Conservation (phyloP, 2,888 invertebrate species). For the Pristionchus japonicus region DNA sequence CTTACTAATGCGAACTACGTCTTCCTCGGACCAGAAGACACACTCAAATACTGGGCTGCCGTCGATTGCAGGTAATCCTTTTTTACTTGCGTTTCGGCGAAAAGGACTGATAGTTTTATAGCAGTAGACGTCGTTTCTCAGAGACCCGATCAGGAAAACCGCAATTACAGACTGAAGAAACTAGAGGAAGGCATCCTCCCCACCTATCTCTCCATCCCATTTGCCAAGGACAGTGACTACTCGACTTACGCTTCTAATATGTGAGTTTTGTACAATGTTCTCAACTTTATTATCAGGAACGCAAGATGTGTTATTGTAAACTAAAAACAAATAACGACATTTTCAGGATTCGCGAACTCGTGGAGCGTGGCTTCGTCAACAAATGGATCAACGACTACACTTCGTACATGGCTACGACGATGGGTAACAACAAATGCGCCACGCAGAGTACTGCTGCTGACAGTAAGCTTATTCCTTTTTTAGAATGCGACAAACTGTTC, state of each 20-base stretch:
- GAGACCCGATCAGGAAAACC: too few relatives aligned
- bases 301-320: neutral
- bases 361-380: slow-evolving; percentile 67
- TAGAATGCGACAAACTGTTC: too few relatives aligned
- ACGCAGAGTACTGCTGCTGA: slow-evolving; percentile 52
- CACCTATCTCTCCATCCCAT: slow-evolving; percentile 63
- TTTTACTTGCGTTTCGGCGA: neutral
- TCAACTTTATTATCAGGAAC: neutral
- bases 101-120: neutral
- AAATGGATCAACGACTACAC: slow-evolving; percentile 70
- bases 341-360: slow-evolving; percentile 64
- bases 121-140: too few relatives aligned
- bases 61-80: slow-evolving; percentile 56
- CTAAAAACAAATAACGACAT: neutral
- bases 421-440: slow-evolving; percentile 53
- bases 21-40: slow-evolving; percentile 65
- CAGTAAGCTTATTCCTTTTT: slow-evolving; percentile 42
- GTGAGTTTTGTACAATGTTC: slow-evolving; percentile 38
- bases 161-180: slow-evolving; percentile 50
- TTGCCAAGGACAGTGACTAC: slow-evolving; percentile 57
- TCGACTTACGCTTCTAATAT: slow-evolving; percentile 58
- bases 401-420: slow-evolving; percentile 56
- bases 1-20: slow-evolving; percentile 56
- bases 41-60: slow-evolving; percentile 61
- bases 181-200: slow-evolving; percentile 64